These are phyloP conservation scores for Gobiocypris rarus DNA, from an alignment of 2,113 vertebrate species.

Conservation along the genomic window DNA sequence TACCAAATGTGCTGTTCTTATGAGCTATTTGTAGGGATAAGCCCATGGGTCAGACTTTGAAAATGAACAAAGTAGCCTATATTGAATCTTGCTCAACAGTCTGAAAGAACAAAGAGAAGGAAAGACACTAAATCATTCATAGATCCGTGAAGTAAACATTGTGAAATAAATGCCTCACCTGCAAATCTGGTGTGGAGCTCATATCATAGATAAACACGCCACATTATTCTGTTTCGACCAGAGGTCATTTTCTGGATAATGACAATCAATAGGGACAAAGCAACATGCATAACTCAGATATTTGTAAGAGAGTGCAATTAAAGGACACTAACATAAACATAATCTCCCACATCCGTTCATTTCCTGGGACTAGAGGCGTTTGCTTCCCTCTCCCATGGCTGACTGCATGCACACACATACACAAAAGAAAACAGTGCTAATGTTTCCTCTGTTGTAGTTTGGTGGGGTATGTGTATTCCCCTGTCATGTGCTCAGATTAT, in stretches of 20 bases:
- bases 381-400: neutral
- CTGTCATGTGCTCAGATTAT: slow-evolving; percentile 35
- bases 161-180: slow-evolving; percentile 9
- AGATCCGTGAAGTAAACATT: slow-evolving; percentile 20
- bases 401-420: neutral
- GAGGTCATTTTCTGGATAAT: slow-evolving; percentile 35
- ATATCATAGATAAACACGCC: slow-evolving; percentile 22
- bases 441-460: slow-evolving; percentile 34
- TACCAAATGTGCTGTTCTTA: neutral
- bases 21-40: too few relatives aligned
- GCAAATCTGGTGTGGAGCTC: neutral
- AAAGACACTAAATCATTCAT: neutral
- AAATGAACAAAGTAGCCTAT: neutral
- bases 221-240: slow-evolving; percentile 26
- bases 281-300: slow-evolving; percentile 5
- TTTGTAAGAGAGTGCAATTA: slow-evolving; percentile 2
- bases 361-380: neutral
- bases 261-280: neutral
- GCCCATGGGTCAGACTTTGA: neutral
- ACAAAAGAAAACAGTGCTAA: neutral
- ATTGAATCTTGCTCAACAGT: neutral
- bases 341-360: neutral
- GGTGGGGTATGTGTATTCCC: slow-evolving; percentile 13
- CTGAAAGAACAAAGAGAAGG: neutral
- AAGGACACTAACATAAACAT: neutral